phyloP scores from a whole-genome alignment of 2,888 invertebrate species.

The Sphaerolaimus hirsutus region DNA sequence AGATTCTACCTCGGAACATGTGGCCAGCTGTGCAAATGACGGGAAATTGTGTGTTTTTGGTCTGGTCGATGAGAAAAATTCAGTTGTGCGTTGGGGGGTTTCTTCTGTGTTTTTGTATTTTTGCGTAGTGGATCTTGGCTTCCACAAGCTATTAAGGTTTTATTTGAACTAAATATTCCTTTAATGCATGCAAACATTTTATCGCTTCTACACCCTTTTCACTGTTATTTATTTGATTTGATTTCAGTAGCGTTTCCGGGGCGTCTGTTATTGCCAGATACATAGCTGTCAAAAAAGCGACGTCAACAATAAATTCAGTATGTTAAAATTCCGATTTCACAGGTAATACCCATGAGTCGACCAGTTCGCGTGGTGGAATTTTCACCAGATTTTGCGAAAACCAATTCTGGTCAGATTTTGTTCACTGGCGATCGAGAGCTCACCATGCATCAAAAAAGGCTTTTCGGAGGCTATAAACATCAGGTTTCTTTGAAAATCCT shows the following conservation, averaged over 20 bases:
- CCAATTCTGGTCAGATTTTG: constrained; percentile 13
- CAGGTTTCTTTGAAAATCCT: constrained; percentile 7
- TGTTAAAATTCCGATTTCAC: constrained; percentile 2
- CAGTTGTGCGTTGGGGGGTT: neutral
- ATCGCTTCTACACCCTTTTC: too few species aligned
- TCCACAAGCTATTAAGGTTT: too few species aligned
- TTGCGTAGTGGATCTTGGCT: too few species aligned
- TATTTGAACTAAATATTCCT: too few species aligned
- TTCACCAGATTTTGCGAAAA: constrained; percentile 14
- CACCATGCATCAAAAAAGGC: constrained; percentile 15
- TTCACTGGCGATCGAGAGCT: constrained; percentile 15
- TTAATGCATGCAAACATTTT: too few species aligned
- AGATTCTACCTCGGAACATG: constrained; percentile 70
- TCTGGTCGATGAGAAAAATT: constrained; percentile 29
- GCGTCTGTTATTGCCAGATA: too few species aligned
- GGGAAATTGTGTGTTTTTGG: constrained; percentile 51
- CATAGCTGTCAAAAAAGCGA: too few species aligned
- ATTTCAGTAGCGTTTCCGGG: too few species aligned
- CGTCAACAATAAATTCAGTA: too few species aligned
- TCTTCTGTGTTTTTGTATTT: neutral
- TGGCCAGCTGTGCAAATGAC: constrained; percentile 41
- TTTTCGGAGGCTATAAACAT: constrained; percentile 13
- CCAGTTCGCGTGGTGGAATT: constrained; percentile 15
- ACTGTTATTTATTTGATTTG: too few species aligned
- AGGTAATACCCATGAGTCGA: constrained; percentile 11